These are phyloP conservation scores for Macrosoma leucophasiata DNA, from an alignment of 2,888 invertebrate genomes.

Conservation along the genomic window DNA sequence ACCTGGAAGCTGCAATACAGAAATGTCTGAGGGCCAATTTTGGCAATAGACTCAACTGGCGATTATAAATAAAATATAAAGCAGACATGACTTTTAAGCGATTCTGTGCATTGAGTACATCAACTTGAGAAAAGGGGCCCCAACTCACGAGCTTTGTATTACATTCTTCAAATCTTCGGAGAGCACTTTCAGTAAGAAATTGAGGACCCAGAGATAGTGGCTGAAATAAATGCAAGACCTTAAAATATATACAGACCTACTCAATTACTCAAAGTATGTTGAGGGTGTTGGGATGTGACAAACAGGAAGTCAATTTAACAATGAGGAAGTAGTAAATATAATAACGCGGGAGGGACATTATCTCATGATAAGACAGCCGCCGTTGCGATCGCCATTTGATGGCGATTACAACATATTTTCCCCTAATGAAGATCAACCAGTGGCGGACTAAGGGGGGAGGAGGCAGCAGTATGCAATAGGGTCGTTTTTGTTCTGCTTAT, in stretches of 20 bases:
- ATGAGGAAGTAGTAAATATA: no score
- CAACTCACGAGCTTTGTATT: constrained; percentile 91
- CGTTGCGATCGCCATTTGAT: no score
- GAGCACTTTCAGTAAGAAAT: constrained; percentile 88
- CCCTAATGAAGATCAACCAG: no score
- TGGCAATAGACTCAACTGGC: constrained; percentile 86
- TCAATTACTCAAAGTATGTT: no score
- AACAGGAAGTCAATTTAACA: no score
- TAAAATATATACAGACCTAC: constrained; percentile 5
- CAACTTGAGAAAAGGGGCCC: constrained; percentile 94
- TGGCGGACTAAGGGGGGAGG: no score
- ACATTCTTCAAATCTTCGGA: constrained; percentile 91
- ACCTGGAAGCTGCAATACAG: constrained; percentile 88
- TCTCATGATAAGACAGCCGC: no score
- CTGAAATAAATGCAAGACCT: constrained; percentile 52
- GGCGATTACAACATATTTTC: no score
- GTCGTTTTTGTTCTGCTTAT: no score
- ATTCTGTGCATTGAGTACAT: constrained; percentile 93
- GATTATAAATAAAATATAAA: constrained; percentile 91
- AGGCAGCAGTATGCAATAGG: no score
- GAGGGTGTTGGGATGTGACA: no score
- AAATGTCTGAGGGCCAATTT: constrained; percentile 87
- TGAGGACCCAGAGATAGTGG: constrained; percentile 85
- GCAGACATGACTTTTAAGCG: constrained; percentile 92
- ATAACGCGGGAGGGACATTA: no score